Evolutionary conservation across 1,140 invertebrate genomes (phyloP), one percentile per base, ranked within the genome.

Genomic region (Penaeus chinensis): DNA sequence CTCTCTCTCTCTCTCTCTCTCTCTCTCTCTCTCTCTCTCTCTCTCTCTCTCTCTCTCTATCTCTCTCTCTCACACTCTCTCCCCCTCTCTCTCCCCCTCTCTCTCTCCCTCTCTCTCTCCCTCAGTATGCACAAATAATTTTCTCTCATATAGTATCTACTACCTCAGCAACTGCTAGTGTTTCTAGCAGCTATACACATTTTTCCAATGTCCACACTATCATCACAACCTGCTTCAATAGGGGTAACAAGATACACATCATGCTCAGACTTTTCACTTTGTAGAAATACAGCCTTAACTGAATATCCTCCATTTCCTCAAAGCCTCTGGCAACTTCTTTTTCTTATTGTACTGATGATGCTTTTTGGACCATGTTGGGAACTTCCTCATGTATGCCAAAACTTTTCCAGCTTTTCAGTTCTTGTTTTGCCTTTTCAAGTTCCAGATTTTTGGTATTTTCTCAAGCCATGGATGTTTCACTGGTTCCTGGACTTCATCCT

Each of bases 201-300:
- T 32, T 32, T 32, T 32, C 32, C 32, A 32, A 32, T 32, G 32
- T 32, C 32, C 32, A 66, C 20, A 22, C 7, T 66, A 66, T 24
- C 24, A 4, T 66, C 65, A 8, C 65, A 66, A 22, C 65, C 65
- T 66, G 65, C 65, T 5, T 66, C 80, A 82, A 10, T 47, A 42
- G 77, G 77, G 77, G 37, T 0, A 80, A 47, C 77, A 80, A 80
- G 18, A 80, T 80, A 18, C 54, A 47, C 77, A 24, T 80, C n/a
- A 47, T 54, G 16, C 18, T 80, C 37, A 80, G 60, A 80, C 54
- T 0, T 16, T 80, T 80, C 77, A 80, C 16, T 80, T 18, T 47
- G 77, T 80, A 80, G 24, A 24, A 62, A 82, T 62, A 4, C 80
- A 82, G 80, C 80, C 37, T 82, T 63, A 62, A 82, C 27, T 82